Percentiles rank a stretch among this genome's conserved stretches.
Evolutionary conservation across 2,797 vertebrate species (phyloP).

Genomic region (Lutjanus argentimaculatus): DNA sequence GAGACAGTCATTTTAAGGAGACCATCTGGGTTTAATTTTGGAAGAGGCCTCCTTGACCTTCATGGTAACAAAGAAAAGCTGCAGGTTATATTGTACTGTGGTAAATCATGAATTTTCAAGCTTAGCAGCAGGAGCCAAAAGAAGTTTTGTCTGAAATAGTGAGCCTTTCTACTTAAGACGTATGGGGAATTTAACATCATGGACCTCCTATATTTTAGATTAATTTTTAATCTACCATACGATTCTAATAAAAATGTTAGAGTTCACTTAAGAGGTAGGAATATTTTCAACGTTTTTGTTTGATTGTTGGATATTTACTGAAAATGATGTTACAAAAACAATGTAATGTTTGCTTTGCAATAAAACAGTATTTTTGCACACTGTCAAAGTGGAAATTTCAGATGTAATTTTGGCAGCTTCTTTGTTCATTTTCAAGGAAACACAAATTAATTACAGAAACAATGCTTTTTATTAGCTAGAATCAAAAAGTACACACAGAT

Average conservation of each 20-base stretch:
- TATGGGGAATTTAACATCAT: background rate
- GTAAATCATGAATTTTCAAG: background rate
- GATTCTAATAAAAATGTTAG: background rate
- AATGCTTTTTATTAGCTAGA: background rate
- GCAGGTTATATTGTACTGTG: background rate
- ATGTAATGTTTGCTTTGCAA: background rate
- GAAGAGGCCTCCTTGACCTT: constrained; percentile 35
- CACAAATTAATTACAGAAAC: background rate
- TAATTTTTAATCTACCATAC: background rate
- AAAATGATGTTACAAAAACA: background rate
- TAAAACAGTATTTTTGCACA: background rate
- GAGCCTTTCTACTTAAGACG: background rate
- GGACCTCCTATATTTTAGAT: background rate
- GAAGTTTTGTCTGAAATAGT: background rate
- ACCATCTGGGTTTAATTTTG: constrained; percentile 29
- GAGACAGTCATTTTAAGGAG: background rate
- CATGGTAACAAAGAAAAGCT: constrained; percentile 27
- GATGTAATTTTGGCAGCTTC: background rate
- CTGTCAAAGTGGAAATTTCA: background rate
- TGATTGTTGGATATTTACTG: too few relatives aligned
- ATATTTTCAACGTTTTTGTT: background rate
- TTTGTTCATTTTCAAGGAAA: background rate
- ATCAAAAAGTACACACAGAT: background rate
- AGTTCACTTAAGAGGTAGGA: background rate
- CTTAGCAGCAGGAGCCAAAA: background rate